Evolutionary conservation across 2,113 vertebrate species (phyloP), one percentile per base, ranked within the genome.

Genomic region (Centropus unirufus): DNA sequence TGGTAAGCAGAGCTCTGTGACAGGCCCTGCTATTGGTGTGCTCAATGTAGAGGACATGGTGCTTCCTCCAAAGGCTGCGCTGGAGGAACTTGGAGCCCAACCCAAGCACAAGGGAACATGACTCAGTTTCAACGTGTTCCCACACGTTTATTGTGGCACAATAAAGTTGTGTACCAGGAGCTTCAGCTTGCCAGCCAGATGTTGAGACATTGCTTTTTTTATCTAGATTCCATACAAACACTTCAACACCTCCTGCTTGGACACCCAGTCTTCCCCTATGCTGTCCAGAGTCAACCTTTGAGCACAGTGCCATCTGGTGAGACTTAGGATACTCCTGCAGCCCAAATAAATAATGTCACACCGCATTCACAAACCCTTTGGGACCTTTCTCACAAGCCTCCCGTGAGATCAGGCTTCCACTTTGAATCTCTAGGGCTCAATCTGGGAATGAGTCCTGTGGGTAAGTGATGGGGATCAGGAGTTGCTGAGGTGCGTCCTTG

Each of bases 281-380:
- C 17, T 5, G 1, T 20, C 49, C 77, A 11, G 61, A 87, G 67
- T 27, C 81, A 89, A 39, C 32, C 94, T 79, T 61, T 27, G 91
- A 88, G 89, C 67, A 61, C 5, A 85, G 91, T 94, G 91, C 88
- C 91, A 85, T 67, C 94, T 93, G 88, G 39, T 93, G 94, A 92
- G 81, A 42, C 44, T 29, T 19, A n/a, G 73, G 70, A 27, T 12
- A 11, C 4, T 30, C 1, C 0, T 14, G 40, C 36, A 86, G 30
- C 69, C 90, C 69, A 22, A 46, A 77, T 6, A 68, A 36, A 23
- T 2, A 39, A 15, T 0, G 3, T 6, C 22, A 5, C 29, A 26
- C 59, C 40, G 51, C 26, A 14, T 11, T 61, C 40, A 58, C 42
- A 81, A 26, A 17, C 4, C 24, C 34, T 24, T 54, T 4, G 8